Conservation (phyloP, 2,113 vertebrate genomes). For the Channa argus region DNA sequence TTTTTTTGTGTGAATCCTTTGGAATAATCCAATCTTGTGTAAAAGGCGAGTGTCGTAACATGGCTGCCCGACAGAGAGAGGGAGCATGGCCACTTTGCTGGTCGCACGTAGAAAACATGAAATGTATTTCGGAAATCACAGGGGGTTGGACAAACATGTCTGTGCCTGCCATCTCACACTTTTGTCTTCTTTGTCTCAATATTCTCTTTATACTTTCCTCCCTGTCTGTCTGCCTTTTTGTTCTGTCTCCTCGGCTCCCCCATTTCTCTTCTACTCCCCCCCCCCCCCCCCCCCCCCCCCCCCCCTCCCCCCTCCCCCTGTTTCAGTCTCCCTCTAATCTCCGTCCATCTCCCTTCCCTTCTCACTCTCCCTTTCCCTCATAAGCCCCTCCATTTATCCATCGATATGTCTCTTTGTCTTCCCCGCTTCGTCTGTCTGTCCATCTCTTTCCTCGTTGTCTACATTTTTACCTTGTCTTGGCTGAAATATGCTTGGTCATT, state of each 20-base stretch:
- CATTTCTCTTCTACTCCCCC: neutral
- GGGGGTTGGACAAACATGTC: constrained; percentile 30
- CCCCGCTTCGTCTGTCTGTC: constrained; percentile 28
- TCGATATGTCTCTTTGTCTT: constrained; percentile 23
- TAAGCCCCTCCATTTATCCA: constrained; percentile 24
- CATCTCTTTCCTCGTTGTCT: constrained; percentile 3
- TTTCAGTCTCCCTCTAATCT: constrained; percentile 13
- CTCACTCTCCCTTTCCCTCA: neutral
- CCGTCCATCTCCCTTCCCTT: constrained; percentile 19
- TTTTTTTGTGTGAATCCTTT: constrained; percentile 19
- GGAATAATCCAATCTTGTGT: constrained; percentile 25
- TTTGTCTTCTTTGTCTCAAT: neutral
- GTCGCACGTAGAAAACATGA: constrained; percentile 58
- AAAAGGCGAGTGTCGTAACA: constrained; percentile 42
- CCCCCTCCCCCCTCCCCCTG: neutral
- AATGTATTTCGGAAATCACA: constrained; percentile 45
- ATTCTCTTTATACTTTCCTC: constrained; percentile 14
- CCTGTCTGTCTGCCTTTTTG: neutral
- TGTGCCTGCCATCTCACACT: constrained; percentile 11
- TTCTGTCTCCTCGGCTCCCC: constrained; percentile 9
- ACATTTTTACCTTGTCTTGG: constrained; percentile 14
- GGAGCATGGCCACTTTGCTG: constrained; percentile 23
- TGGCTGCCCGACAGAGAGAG: constrained; percentile 39
- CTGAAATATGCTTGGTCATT: constrained; percentile 46
- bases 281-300: neutral